These are phyloP conservation scores for Casuarius casuarius DNA, from an alignment of 2,113 vertebrate genomes.

Conservation along the genomic window DNA sequence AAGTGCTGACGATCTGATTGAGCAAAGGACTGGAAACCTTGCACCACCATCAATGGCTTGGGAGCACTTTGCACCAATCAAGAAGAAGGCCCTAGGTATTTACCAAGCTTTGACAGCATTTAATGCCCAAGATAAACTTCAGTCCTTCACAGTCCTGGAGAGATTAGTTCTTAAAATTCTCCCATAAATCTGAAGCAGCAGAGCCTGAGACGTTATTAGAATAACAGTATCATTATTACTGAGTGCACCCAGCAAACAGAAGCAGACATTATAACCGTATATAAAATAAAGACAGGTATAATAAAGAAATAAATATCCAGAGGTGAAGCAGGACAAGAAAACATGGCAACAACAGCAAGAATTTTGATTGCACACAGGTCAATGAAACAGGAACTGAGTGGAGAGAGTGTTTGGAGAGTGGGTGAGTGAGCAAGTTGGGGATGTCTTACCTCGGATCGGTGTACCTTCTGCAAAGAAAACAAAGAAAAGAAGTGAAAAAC, in stretches of 20 bases:
- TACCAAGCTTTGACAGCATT: constrained; percentile 16
- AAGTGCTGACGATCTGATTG: neutral
- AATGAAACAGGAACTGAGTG: constrained; percentile 60
- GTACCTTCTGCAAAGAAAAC: constrained; percentile 95
- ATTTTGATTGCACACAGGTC: constrained; percentile 38
- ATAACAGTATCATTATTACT: neutral
- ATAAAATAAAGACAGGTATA: constrained; percentile 61
- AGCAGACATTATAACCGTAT: constrained; percentile 33
- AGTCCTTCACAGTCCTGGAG: constrained; percentile 24
- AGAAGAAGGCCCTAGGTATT: constrained; percentile 23
- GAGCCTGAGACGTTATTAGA: neutral
- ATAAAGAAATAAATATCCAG: constrained; percentile 22
- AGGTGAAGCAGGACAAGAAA: constrained; percentile 50
- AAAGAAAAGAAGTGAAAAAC: constrained; percentile 76
- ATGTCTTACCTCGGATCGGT: constrained; percentile 98
- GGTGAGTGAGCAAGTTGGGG: constrained; percentile 33
- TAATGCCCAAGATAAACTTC: constrained; percentile 41
- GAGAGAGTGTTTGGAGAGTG: constrained; percentile 56
- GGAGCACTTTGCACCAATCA: constrained; percentile 21
- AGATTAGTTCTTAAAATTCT: constrained; percentile 55
- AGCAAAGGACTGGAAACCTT: neutral
- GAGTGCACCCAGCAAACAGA: constrained; percentile 64
- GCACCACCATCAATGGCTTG: neutral
- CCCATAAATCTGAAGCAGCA: constrained; percentile 46
- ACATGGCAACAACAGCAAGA: neutral